Base-by-base conservation (phyloP, 2,113 vertebrate genomes). In the Fregata magnificens region DNA sequence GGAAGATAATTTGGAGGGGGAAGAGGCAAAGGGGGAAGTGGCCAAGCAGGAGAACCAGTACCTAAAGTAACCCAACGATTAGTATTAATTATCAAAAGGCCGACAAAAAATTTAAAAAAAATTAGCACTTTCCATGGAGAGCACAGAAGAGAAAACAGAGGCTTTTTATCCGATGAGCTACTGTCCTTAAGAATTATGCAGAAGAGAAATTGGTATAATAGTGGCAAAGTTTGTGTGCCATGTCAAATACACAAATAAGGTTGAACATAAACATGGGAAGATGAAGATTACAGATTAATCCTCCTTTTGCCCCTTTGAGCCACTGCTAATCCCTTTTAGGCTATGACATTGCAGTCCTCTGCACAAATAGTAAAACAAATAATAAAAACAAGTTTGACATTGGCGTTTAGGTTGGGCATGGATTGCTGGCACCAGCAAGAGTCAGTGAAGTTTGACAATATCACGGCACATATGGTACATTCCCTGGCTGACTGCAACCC, bases 401-500 rank as follows among this genome's bases (percentile, higher is more conserved):
- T 40, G 38, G 62, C 8, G 1, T n/a, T 76, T 19, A 62, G 19
- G 26, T 16, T 20, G 40, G 70, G 22, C 26, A 21, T 8, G 38
- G 56, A 55, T 55, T 2, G 1, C 16, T 31, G 81, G 61, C 47
- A 49, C 59, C 62, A n/a, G 26, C 36, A 42, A 70, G 45, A 40
- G 31, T 19, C 14, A 45, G 44, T 36, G 45, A 55, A 77, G 36
- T 55, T 3, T 83, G 76, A 74, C 42, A 52, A 20, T 22, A 62
- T 50, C 8, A 4, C 14, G 4, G 19, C 12, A 24, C 0, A 0
- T 52, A 28, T 7, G 42, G 55, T n/a, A 53, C 1, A 2, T 55
- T 69, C 71, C 24, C 40, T 40, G 44, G 44, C 52, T 71, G 40
- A 56, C 58, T 78, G 36, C 63, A 52, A 47, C 36, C 65, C 36